Percentiles rank a stretch among this genome's conserved stretches.
phyloP scores from a whole-genome alignment of 2,888 invertebrate genomes.

The Zhengitettix transpicula region DNA sequence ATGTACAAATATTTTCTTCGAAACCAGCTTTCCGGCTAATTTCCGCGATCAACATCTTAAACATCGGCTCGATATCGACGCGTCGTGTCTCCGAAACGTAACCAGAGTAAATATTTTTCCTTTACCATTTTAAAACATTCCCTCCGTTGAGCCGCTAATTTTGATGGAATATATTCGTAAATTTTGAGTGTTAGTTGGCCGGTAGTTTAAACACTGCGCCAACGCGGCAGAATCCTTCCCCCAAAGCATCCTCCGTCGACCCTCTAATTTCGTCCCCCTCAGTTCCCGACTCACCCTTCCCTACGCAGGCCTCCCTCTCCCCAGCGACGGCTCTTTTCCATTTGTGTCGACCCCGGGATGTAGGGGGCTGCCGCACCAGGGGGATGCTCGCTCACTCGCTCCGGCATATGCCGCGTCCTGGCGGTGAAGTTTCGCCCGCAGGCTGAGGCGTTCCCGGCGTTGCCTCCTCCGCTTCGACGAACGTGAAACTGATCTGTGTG shows the following conservation, averaged over 20 bases:
- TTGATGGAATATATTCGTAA: too few species aligned
- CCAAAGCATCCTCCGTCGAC: not conserved
- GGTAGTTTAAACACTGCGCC: too few species aligned
- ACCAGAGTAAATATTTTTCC: too few species aligned
- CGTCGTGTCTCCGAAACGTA: too few species aligned
- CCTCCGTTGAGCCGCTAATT: too few species aligned
- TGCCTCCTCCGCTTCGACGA: not conserved
- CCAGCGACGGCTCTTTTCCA: constrained; percentile 1
- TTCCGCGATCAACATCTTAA: too few species aligned
- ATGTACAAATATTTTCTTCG: too few species aligned
- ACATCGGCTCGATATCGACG: too few species aligned
- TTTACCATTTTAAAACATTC: too few species aligned
- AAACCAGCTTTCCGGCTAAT: too few species aligned
- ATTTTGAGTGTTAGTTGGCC: too few species aligned
- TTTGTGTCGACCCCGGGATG: constrained; percentile 2
- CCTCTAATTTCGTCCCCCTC: constrained; percentile 9
- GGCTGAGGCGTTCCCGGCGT: not conserved
- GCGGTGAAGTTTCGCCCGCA: not conserved
- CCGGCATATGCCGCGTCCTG: not conserved
- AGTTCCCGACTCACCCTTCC: not conserved
- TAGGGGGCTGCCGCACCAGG: not conserved
- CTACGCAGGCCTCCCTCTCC: not conserved
- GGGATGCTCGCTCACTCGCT: not conserved
- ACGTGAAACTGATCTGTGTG: not conserved
- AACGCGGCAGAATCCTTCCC: too few species aligned